A percentile compares a stretch with the other conserved stretches of the same genome.
Conservation (phyloP, 2,113 vertebrate species). For the Choloepus hoffmanni region DNA sequence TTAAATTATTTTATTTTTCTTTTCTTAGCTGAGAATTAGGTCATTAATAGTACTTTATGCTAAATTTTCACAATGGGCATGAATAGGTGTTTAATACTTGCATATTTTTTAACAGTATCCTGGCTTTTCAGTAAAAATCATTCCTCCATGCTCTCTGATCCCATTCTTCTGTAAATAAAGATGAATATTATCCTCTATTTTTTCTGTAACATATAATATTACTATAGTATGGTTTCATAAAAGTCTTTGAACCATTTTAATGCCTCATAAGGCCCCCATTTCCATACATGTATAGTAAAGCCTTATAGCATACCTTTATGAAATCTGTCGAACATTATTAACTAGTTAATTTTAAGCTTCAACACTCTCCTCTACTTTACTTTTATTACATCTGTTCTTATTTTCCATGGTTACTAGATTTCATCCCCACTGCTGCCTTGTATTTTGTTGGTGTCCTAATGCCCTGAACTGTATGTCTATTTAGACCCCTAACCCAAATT, state of each 20-base stretch:
- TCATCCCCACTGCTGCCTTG: not conserved
- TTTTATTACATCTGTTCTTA: not conserved
- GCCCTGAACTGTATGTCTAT: not conserved
- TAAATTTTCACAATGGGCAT: not conserved
- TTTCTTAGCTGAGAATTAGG: not conserved
- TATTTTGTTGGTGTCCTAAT: not conserved
- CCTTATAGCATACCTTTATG: not conserved
- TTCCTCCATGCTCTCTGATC: not conserved
- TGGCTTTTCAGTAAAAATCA: not conserved
- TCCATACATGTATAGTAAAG: not conserved
- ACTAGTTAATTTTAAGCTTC: not conserved
- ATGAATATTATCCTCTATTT: not conserved
- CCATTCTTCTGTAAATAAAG: not conserved
- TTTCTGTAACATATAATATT: not conserved
- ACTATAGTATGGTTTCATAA: not conserved
- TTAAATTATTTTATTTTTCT: not conserved
- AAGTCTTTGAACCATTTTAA: accelerated
- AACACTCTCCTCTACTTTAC: not conserved
- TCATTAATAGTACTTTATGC: not conserved
- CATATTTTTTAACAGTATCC: not conserved
- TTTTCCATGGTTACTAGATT: not conserved
- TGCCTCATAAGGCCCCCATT: not conserved
- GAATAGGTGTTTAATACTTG: not conserved
- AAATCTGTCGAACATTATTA: not conserved
- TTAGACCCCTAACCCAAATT: not conserved